These are phyloP conservation scores for Stenopsyche tienmushanensis DNA, from an alignment of 1,140 invertebrate genomes.

Conservation along the genomic window DNA sequence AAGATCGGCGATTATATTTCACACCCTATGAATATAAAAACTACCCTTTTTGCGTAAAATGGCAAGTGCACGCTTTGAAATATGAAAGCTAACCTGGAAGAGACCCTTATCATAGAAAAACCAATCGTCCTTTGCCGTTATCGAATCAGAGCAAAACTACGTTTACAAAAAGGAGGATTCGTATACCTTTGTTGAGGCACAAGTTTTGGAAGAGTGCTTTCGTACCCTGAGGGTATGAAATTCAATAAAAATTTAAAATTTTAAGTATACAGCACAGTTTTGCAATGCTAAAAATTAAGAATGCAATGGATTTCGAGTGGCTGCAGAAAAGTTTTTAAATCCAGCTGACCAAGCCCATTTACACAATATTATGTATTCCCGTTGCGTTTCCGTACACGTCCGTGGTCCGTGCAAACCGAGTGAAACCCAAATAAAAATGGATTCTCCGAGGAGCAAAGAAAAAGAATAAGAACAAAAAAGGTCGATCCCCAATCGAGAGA, in stretches of 20 bases:
- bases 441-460: background rate
- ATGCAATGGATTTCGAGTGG: too few relatives aligned
- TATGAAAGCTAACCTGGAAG: background rate
- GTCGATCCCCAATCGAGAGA: background rate
- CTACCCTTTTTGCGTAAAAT: background rate
- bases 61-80: background rate
- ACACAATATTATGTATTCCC: conserved; percentile 5
- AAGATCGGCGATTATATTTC: background rate
- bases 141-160: conserved; percentile 5
- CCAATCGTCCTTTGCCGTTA: background rate
- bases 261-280: too few relatives aligned
- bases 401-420: background rate
- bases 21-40: conserved; percentile 11
- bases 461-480: background rate
- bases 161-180: too few relatives aligned
- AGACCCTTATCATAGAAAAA: background rate
- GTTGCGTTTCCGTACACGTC: background rate
- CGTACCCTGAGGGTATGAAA: too few relatives aligned
- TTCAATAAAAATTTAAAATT: too few relatives aligned
- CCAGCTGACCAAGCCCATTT: conserved; percentile 2
- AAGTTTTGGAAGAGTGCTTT: too few relatives aligned
- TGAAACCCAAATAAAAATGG: background rate
- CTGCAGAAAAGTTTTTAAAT: conserved; percentile 2
- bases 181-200: too few relatives aligned
- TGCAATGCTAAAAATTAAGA: too few relatives aligned